Evolutionary conservation across 2,797 vertebrate species (phyloP), one percentile per base, ranked within the genome.

Genomic region (Chelmon rostratus): DNA sequence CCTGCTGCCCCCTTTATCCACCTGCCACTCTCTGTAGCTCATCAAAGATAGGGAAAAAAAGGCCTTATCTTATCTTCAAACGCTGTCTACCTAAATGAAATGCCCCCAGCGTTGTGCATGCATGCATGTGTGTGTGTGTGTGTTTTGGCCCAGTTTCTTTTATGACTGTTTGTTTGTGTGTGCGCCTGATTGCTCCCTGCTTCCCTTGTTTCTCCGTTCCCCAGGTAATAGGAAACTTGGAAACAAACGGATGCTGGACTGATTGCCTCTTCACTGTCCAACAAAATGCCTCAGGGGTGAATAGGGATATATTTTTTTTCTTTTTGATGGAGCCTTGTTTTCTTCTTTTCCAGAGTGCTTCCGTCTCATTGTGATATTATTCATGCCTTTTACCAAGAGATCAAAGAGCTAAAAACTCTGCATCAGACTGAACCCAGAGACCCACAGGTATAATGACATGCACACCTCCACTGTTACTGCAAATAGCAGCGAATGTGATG

Each of bases 1-100:
- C 67, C 66, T 21, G 15, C 79, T 79, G 82, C 78, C 74, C 73
- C 70, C 78, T 89, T 83, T 63, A 83, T 88, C 81, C 84, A 82
- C 84, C 90, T 88, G 89, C 88, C 89, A 85, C 78, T 87, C 66
- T 82, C n/a, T 74, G 50, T 64, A 87, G 80, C 68, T 82, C 89
- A 83, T 91, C 86, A 91, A 76, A 83, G 56, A 54, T 50, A 68
- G 46, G 9, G 78, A 82, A 69, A 73, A 86, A 77, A 73, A 86
- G 81, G 61, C 28, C 31, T 75, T 44, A 54, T 87, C 68, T 71
- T 73, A 54, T 77, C 70, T 47, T 76, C 62, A 64, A 86, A 79
- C 58, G 75, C 50, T 15, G 61, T 76, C 65, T 68, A 33, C 50
- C 65, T 76, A 53, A 82, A 88, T 78, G 25, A 80, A 81, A 85